These are phyloP conservation scores for Cremastobaeus sp. DNA, from an alignment of 2,888 invertebrate genomes.

Conservation along the genomic window DNA sequence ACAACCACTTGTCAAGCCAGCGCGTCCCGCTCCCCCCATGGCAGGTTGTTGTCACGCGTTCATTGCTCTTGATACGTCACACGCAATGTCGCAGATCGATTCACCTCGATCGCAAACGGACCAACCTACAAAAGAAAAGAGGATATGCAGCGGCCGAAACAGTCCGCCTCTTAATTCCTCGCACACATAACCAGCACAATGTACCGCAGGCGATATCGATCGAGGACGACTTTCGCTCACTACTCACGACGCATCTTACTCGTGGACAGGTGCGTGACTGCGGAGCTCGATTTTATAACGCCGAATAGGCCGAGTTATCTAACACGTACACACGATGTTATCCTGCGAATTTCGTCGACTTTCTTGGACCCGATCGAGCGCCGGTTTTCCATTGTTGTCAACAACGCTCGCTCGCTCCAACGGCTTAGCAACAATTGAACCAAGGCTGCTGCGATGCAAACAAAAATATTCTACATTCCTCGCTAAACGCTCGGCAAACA, in stretches of 20 bases:
- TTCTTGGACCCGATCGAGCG: no score
- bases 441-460: no score
- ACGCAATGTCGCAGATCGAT: constrained; percentile 48
- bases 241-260: constrained; percentile 14
- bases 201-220: constrained; percentile 36
- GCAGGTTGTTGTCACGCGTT: constrained; percentile 28
- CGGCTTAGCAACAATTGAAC: no score
- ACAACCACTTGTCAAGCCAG: constrained; percentile 26
- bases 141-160: constrained; percentile 6
- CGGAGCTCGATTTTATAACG: constrained; percentile 1
- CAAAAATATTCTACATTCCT: no score
- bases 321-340: not conserved
- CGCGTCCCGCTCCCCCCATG: constrained; percentile 39
- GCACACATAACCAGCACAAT: constrained; percentile 24
- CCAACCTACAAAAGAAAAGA: constrained; percentile 22
- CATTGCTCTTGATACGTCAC: constrained; percentile 26
- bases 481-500: no score
- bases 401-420: no score
- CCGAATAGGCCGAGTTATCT: not conserved
- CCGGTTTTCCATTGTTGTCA: no score
- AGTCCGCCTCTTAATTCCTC: constrained; percentile 7
- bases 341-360: no score
- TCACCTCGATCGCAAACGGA: constrained; percentile 32
- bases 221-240: constrained; percentile 39
- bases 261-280: constrained; percentile 35